phyloP scores from a whole-genome alignment of 2,113 vertebrate species.

The Pimephales promelas region DNA sequence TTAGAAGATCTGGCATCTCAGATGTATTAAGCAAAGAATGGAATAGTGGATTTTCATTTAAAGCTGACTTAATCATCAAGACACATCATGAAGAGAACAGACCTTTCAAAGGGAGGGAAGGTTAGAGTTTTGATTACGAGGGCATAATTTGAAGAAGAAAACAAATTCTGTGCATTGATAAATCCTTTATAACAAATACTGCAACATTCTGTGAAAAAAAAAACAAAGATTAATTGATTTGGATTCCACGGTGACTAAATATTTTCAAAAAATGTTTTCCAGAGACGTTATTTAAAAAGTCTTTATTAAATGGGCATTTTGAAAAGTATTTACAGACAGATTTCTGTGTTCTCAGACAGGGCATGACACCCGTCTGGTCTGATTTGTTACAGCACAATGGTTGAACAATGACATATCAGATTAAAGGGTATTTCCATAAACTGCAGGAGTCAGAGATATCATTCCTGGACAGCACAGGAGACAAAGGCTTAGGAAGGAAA shows the following conservation, averaged over 20 bases:
- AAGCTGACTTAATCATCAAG: no score
- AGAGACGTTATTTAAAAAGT: slow-evolving; percentile 66
- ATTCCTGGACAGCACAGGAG: slow-evolving; percentile 1
- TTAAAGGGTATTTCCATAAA: slow-evolving; percentile 54
- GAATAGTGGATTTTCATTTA: no score
- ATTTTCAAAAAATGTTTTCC: background rate
- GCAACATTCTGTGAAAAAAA: no score
- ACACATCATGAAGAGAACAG: no score
- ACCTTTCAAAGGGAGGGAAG: no score
- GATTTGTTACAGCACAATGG: slow-evolving; percentile 47
- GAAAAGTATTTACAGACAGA: slow-evolving; percentile 77
- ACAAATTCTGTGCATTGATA: no score
- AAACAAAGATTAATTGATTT: no score
- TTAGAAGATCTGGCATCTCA: no score
- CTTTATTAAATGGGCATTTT: slow-evolving; percentile 75
- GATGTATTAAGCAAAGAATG: no score
- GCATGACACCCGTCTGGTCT: slow-evolving; percentile 43
- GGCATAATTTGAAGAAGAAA: no score
- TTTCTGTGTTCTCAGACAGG: slow-evolving; percentile 60
- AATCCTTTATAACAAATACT: no score
- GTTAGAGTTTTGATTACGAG: no score
- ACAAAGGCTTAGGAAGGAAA: background rate
- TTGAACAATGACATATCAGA: slow-evolving; percentile 51
- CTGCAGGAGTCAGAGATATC: slow-evolving; percentile 17
- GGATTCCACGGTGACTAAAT: background rate